Conservation (phyloP, 1,140 invertebrate species). For the Hypothenemus hampei region DNA sequence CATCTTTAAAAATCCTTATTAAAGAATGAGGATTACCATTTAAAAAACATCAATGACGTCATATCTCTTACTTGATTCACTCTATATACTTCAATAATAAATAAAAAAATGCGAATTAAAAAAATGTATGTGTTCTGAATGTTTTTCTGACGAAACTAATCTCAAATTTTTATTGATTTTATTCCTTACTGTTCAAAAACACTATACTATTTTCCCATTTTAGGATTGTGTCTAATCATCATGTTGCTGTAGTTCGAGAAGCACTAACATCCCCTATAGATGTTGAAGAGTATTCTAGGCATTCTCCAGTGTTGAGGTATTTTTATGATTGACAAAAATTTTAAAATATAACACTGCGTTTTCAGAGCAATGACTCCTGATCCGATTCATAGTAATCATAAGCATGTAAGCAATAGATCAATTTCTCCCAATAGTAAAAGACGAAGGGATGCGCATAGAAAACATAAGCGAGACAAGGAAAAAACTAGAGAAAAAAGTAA, state of each 20-base stretch:
- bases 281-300: conserved; percentile 30
- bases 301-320: conserved; percentile 21
- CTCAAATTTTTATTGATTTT: no score
- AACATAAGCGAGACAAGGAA: conserved; percentile 48
- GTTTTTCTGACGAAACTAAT: no score
- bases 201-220: background rate
- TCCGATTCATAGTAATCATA: conserved; percentile 17
- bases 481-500: conserved; percentile 41
- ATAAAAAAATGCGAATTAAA: no score
- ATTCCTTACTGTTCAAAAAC: no score
- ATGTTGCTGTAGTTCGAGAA: conserved; percentile 22
- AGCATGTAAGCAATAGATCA: conserved; percentile 29
- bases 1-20: no score
- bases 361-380: conserved; percentile 20
- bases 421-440: conserved; percentile 43
- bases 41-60: no score
- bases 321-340: background rate
- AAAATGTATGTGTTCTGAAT: no score
- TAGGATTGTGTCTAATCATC: conserved; percentile 22
- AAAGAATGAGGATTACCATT: no score
- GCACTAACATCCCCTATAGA: conserved; percentile 32
- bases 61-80: no score
- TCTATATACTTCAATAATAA: no score
- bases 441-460: conserved; percentile 43
- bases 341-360: background rate